Conservation (phyloP, 2,888 invertebrate species). For the Horisme vitalbata region DNA sequence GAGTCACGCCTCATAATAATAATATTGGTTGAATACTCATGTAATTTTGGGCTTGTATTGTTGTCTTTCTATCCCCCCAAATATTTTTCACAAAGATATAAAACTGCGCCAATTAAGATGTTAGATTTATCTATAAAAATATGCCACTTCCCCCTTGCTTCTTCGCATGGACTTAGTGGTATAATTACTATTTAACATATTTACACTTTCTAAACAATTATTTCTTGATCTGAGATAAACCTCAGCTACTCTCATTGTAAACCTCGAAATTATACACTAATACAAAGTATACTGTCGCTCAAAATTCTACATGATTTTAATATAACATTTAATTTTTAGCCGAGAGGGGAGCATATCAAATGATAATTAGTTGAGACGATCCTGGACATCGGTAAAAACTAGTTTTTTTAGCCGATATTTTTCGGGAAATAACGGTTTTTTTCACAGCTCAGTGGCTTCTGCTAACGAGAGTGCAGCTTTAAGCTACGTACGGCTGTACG, state of each 20-base stretch:
- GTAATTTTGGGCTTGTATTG: no score
- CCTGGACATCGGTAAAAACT: constrained; percentile 70
- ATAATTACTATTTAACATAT: constrained; percentile 51
- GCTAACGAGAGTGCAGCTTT: constrained; percentile 66
- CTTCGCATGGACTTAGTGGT: constrained; percentile 37
- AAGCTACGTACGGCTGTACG: constrained; percentile 47
- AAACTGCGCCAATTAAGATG: constrained; percentile 51
- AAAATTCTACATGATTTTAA: constrained; percentile 52
- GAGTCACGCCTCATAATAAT: no score
- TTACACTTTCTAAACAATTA: constrained; percentile 47
- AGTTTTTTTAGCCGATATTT: constrained; percentile 50
- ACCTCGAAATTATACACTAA: constrained; percentile 39
- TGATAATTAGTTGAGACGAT: constrained; percentile 65
- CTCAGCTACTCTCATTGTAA: constrained; percentile 38
- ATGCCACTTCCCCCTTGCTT: constrained; percentile 39
- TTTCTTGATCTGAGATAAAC: constrained; percentile 38
- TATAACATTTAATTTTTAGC: constrained; percentile 79
- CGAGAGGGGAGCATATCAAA: constrained; percentile 78
- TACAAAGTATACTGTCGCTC: constrained; percentile 38
- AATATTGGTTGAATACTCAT: no score
- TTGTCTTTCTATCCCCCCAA: no score
- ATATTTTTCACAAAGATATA: constrained; percentile 32
- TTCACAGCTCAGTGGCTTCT: constrained; percentile 61
- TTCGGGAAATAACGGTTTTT: constrained; percentile 56
- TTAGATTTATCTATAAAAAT: constrained; percentile 31